Conservation (phyloP, 2,888 invertebrate species). For the Abrostola tripartita region DNA sequence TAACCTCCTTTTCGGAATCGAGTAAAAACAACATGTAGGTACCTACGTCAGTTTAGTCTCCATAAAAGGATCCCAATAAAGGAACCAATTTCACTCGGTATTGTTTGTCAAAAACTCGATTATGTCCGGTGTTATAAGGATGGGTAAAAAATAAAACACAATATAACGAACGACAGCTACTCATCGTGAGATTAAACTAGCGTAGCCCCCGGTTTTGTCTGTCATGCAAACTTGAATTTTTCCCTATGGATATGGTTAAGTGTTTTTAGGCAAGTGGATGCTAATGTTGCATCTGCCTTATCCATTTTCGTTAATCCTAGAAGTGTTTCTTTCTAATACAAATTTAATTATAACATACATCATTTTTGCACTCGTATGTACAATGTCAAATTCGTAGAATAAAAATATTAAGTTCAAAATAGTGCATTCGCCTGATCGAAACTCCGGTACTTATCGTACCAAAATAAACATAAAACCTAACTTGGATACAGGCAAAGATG, state of each 20-base stretch:
- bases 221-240: constrained; percentile 25
- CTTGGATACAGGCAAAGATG: constrained; percentile 70
- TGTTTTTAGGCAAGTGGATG: background rate
- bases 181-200: constrained; percentile 45
- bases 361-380: too few relatives aligned
- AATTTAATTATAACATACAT: too few relatives aligned
- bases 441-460: constrained; percentile 6
- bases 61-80: constrained; percentile 79
- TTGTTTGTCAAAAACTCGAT: constrained; percentile 87
- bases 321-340: background rate
- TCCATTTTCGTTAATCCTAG: too few relatives aligned
- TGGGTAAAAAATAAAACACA: constrained; percentile 67
- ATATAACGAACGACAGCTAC: constrained; percentile 51
- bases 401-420: background rate
- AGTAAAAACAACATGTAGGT: constrained; percentile 47
- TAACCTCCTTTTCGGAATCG: constrained; percentile 12
- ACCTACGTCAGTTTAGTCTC: constrained; percentile 68
- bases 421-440: constrained; percentile 24
- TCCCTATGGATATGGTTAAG: constrained; percentile 2
- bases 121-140: constrained; percentile 79
- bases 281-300: background rate
- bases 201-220: constrained; percentile 31
- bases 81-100: constrained; percentile 84
- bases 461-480: constrained; percentile 35
- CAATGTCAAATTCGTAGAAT: too few relatives aligned